These are phyloP conservation scores for Budorcas taxicolor DNA, from an alignment of 2,113 vertebrate species.

Conservation along the genomic window DNA sequence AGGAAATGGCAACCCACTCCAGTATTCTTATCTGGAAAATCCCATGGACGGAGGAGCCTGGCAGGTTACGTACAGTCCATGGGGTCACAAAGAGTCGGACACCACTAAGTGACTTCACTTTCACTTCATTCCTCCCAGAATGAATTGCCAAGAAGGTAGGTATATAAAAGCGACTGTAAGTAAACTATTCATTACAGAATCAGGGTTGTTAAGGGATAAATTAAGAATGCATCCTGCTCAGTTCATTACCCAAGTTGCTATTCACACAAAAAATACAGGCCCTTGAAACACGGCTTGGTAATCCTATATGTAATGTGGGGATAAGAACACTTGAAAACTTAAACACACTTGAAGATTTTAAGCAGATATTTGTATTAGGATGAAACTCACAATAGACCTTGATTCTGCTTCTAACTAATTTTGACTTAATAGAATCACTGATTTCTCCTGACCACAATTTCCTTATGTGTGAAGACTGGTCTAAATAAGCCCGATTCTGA, in stretches of 20 bases:
- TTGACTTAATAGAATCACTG: slow-evolving; percentile 8
- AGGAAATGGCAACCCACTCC: too few species aligned
- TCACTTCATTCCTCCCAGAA: not conserved
- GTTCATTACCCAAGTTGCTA: not conserved
- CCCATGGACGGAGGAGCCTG: too few species aligned
- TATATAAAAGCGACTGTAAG: not conserved
- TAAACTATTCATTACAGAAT: not conserved
- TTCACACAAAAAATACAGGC: not conserved
- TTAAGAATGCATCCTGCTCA: not conserved
- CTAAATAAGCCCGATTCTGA: not conserved
- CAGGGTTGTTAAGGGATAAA: not conserved
- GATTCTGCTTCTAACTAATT: slow-evolving; percentile 10
- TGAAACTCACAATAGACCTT: not conserved
- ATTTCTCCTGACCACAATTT: not conserved
- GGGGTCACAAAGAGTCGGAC: too few species aligned
- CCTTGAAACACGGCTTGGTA: not conserved
- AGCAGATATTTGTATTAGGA: not conserved
- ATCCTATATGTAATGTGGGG: not conserved
- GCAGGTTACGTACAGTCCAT: too few species aligned
- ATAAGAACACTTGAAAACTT: not conserved
- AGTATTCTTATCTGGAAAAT: too few species aligned
- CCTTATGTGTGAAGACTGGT: not conserved
- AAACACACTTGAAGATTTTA: not conserved
- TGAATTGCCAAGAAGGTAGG: not conserved
- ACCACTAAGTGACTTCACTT: too few species aligned